phyloP scores from a whole-genome alignment of 2,113 vertebrate species.

The Lasiurus cinereus region DNA sequence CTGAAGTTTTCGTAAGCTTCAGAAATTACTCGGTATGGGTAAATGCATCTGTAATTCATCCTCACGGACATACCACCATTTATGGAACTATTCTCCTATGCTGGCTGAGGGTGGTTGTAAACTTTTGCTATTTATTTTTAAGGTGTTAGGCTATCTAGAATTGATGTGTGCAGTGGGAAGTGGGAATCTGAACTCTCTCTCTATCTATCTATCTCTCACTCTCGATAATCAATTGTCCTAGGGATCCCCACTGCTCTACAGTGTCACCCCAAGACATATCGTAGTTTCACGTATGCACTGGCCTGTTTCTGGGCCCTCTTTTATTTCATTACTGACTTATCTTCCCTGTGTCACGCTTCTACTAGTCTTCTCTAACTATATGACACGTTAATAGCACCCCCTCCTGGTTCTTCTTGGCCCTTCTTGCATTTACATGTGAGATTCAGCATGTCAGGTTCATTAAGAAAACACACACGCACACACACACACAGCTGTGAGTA shows the following conservation, averaged over 20 bases:
- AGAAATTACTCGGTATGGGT: background rate
- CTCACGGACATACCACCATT: background rate
- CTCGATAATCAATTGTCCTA: background rate
- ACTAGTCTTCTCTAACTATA: background rate
- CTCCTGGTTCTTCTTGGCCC: background rate
- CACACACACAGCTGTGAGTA: background rate
- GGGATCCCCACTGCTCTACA: background rate
- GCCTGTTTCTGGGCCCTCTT: background rate
- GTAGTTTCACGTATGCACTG: no score
- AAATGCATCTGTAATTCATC: background rate
- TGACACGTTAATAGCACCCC: background rate
- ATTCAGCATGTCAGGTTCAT: background rate
- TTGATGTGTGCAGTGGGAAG: background rate
- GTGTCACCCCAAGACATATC: no score
- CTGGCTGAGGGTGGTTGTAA: background rate
- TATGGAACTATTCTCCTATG: background rate
- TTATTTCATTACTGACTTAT: background rate
- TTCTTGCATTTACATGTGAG: constrained; percentile 7
- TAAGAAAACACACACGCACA: background rate
- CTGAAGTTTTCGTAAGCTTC: background rate
- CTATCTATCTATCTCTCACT: background rate
- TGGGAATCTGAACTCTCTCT: background rate
- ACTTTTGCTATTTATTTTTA: background rate
- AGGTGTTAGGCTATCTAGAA: background rate
- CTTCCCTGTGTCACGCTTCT: background rate